Base-by-base conservation (phyloP, 2,888 invertebrate species). In the Candidula unifasciata region DNA sequence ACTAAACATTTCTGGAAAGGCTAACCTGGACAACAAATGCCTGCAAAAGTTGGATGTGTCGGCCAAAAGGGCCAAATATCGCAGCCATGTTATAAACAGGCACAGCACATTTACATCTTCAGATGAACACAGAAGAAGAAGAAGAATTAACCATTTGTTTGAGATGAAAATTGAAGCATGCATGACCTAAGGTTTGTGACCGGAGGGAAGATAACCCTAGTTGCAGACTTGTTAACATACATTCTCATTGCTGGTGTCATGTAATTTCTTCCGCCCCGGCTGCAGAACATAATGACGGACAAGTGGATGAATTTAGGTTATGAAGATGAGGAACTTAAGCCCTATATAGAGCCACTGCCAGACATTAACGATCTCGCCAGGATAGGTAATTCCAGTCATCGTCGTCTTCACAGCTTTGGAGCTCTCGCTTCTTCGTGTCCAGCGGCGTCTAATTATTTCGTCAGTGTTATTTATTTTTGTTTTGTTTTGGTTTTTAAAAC, bases 251-350 rank as follows among this genome's bases (percentile, higher is more conserved):
- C 6, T 44, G 21, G n/a, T 73, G 18, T 73, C 68, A 86, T 76
- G 69, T 30, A 44, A 44, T 64, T 84, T 44, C 71, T 52, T 78
- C 81, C 84, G 80, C 71, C 78, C 83, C 66, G 79, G 85, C 82
- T 82, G 88, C 93, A 96, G 95, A 95, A 95, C 90, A 96, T 96
- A 92, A 96, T 96, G 96, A 96, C 97, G 93, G 99, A 99, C 95
- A 98, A 98, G 94, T 99, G 99, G 99, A 99, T 99, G 98, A 99
- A 99, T 95, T 97, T 98, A 95, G 98, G 99, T 93, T 98, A 98
- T 95, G 99, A 99, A 94, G 99, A 99, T 90, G 95, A 99, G 92
- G 99, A 99, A 95, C 95, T 99, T 89, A 97, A 98, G 95, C 99
- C 99, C 82, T 99, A 96, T 95, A 95, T 97, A 90, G 99, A 99